phyloP scores from a whole-genome alignment of 2,113 vertebrate genomes.

The Forbesichthys agassizii region DNA sequence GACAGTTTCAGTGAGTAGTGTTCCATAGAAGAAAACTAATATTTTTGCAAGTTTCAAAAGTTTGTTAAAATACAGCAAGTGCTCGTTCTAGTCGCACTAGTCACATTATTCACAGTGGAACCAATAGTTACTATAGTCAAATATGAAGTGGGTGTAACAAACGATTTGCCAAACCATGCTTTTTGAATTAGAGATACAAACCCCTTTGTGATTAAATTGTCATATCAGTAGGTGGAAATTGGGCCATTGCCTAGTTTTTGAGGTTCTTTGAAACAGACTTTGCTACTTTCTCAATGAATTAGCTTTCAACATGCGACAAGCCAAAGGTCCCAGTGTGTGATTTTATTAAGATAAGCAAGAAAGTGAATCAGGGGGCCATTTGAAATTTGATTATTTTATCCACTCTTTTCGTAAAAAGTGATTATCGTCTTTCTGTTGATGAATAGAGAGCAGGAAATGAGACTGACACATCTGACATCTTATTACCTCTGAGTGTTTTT shows the following conservation, averaged over 20 bases:
- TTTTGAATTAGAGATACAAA: neutral
- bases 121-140: conserved; percentile 23
- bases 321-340: neutral
- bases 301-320: neutral
- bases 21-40: no score
- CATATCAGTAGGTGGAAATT: neutral
- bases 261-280: conserved; percentile 20
- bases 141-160: conserved; percentile 19
- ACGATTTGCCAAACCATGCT: neutral
- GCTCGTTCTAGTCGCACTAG: conserved; percentile 4
- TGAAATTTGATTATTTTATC: conserved; percentile 24
- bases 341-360: conserved; percentile 45
- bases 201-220: conserved; percentile 12
- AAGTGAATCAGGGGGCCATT: conserved; percentile 9
- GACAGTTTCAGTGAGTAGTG: no score
- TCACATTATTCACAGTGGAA: conserved; percentile 27
- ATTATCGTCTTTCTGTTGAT: conserved; percentile 16
- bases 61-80: conserved; percentile 38
- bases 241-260: conserved; percentile 11
- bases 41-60: conserved; percentile 23
- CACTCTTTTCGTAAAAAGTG: conserved; percentile 6
- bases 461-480: conserved; percentile 38
- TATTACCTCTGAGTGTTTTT: conserved; percentile 8
- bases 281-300: conserved; percentile 18
- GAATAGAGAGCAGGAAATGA: conserved; percentile 35